Percentiles rank a stretch among this genome's conserved stretches.
Evolutionary conservation across 2,113 vertebrate species (phyloP).

Genomic region (Macrotus californicus): DNA sequence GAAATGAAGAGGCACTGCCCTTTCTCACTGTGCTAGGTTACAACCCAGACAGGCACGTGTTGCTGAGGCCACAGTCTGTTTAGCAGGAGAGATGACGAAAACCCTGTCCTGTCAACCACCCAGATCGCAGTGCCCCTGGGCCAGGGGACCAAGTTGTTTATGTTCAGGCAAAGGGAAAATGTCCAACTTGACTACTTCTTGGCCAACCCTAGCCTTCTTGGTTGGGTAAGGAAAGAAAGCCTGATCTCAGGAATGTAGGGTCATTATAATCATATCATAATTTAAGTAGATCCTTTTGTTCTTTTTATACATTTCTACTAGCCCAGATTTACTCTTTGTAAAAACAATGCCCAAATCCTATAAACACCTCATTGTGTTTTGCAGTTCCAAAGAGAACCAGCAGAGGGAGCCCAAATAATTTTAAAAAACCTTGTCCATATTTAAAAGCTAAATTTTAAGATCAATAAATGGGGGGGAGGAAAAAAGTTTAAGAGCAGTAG

Average conservation of each 20-base stretch:
- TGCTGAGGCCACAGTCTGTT: not conserved
- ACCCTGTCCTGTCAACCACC: not conserved
- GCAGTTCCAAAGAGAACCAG: slow-evolving; percentile 41
- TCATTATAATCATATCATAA: not conserved
- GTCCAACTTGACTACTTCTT: not conserved
- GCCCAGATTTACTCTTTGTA: not conserved
- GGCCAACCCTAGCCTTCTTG: not conserved
- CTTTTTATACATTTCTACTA: not conserved
- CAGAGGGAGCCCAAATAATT: slow-evolving; percentile 56
- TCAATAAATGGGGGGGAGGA: not conserved
- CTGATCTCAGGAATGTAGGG: not conserved
- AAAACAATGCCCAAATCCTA: not conserved
- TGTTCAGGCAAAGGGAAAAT: not conserved
- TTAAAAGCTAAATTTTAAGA: not conserved
- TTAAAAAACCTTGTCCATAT: not conserved
- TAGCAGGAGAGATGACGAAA: not conserved
- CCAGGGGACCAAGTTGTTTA: not conserved
- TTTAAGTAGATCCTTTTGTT: not conserved
- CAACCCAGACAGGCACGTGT: not conserved
- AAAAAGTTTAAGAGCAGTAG: not conserved
- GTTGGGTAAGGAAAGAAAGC: not conserved
- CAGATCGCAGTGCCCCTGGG: not conserved
- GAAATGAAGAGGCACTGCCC: not conserved
- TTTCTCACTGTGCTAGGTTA: not conserved
- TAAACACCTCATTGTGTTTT: not conserved